Percentiles rank a stretch among this genome's conserved stretches.
Evolutionary conservation across 2,113 vertebrate species (phyloP).

Genomic region (Ahaetulla prasina): DNA sequence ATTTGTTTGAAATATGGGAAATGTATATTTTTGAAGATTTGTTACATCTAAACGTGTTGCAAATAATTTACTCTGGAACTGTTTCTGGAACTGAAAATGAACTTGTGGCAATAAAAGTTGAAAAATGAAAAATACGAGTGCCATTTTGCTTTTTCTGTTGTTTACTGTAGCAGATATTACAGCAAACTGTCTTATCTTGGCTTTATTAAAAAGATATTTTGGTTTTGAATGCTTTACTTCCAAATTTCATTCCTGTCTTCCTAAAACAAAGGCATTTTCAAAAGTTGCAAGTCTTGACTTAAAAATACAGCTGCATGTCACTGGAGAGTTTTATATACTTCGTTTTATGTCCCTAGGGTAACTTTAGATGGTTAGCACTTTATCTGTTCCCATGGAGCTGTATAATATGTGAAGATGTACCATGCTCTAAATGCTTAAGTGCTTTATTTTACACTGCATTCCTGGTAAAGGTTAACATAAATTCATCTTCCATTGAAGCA

Average conservation of each 20-base stretch:
- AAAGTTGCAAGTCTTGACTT: not conserved
- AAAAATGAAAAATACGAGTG: not conserved
- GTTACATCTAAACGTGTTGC: not conserved
- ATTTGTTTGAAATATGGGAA: not conserved
- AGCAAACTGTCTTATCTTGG: not conserved
- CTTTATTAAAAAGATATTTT: not conserved
- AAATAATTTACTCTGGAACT: not conserved
- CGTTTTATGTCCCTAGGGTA: slow-evolving; percentile 41
- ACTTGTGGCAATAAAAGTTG: rapidly evolving
- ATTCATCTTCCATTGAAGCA: slow-evolving; percentile 63
- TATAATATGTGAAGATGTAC: slow-evolving; percentile 67
- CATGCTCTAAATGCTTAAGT: slow-evolving; percentile 69
- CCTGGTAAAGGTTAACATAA: slow-evolving; percentile 76
- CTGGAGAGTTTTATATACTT: slow-evolving; percentile 62
- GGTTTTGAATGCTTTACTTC: not conserved
- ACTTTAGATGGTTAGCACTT: slow-evolving; percentile 62
- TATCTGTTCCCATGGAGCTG: slow-evolving; percentile 53
- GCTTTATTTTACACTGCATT: slow-evolving; percentile 73
- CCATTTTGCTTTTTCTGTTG: not conserved
- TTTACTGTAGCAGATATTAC: not conserved
- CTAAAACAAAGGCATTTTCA: not conserved
- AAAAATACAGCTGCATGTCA: slow-evolving; percentile 34
- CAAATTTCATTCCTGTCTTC: not conserved
- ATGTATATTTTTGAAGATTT: not conserved
- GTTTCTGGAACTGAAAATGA: not conserved